A percentile compares a stretch with the other conserved stretches of the same genome.
Evolutionary conservation across 2,797 vertebrate genomes (phyloP).

Genomic region (Florisuga fusca): DNA sequence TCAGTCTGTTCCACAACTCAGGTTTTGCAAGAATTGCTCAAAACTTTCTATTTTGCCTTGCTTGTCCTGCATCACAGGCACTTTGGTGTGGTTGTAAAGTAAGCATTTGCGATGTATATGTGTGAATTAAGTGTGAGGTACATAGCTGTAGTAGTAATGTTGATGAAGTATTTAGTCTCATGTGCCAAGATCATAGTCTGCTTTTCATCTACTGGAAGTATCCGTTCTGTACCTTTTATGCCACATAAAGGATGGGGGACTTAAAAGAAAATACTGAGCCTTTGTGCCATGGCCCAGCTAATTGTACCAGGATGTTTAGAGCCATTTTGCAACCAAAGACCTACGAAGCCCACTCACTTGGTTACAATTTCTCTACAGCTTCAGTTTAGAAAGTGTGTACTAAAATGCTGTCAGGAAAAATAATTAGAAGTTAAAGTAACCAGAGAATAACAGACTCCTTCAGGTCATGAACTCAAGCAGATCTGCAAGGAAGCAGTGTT

Average conservation of each 20-base stretch:
- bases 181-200: neutral
- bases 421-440: neutral
- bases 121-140: fast-evolving
- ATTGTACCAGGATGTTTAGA: neutral
- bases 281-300: neutral
- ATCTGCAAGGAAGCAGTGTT: neutral
- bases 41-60: neutral
- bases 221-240: neutral
- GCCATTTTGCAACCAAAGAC: neutral
- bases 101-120: fast-evolving
- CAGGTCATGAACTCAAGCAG: fast-evolving
- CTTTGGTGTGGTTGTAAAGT: fast-evolving
- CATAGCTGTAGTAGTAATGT: fast-evolving
- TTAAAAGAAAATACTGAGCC: neutral
- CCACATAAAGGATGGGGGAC: neutral
- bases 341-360: neutral
- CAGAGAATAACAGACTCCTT: neutral
- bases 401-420: neutral
- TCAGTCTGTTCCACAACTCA: fast-evolving
- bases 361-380: neutral
- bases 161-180: neutral
- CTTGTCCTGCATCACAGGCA: neutral
- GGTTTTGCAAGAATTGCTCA: neutral
- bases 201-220: neutral
- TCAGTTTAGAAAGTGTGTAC: neutral